Conservation (phyloP, 2,797 vertebrate species). For the Sebastes trivittatus region DNA sequence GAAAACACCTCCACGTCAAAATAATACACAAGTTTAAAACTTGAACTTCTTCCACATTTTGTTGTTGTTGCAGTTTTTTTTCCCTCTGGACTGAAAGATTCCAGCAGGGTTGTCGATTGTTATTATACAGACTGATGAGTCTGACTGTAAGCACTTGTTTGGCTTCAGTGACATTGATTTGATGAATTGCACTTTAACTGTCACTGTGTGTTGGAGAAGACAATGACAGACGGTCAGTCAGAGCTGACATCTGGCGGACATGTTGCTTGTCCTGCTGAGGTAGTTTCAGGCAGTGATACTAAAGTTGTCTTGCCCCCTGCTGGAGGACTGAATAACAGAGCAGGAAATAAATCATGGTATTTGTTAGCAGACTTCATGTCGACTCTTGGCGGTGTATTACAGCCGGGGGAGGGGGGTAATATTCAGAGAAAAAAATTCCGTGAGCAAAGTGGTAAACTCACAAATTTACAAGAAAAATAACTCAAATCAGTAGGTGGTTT, state of each 20-base stretch:
- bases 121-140: background rate
- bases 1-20: background rate
- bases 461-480: background rate
- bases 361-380: background rate
- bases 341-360: background rate
- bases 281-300: background rate
- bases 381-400: background rate
- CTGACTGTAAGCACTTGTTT: background rate
- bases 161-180: background rate
- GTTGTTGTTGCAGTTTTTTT: background rate
- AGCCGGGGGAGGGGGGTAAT: background rate
- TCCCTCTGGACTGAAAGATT: background rate
- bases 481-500: background rate
- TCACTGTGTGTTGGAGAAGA: background rate
- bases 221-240: background rate
- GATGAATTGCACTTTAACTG: background rate
- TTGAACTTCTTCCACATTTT: background rate
- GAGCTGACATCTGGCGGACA: background rate
- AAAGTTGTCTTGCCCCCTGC: slow-evolving; percentile 10
- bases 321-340: background rate
- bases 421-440: background rate
- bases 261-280: background rate
- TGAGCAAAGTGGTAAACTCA: background rate
- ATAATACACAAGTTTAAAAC: background rate
- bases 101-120: background rate